Percentiles rank a stretch among this genome's conserved stretches.
Evolutionary conservation across 1,140 invertebrate species (phyloP).

Genomic region (Nasonia giraulti): DNA sequence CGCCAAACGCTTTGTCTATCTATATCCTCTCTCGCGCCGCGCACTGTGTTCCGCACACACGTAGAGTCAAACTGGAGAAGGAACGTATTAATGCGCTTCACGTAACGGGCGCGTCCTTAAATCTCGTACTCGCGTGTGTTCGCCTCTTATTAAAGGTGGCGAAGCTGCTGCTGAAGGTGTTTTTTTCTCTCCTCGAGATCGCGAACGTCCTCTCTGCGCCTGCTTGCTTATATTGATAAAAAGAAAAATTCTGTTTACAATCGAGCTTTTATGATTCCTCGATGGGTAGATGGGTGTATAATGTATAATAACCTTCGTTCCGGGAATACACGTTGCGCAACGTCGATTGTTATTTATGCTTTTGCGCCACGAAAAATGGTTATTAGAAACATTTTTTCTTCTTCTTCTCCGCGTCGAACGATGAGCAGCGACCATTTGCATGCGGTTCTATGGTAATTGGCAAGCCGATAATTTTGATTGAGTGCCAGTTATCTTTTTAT

Average conservation of each 20-base stretch:
- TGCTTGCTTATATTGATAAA: constrained; percentile 13
- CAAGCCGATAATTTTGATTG: constrained; percentile 11
- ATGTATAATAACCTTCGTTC: constrained; percentile 33
- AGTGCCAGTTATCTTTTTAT: neutral
- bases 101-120: constrained; percentile 40
- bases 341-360: constrained; percentile 39
- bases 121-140: constrained; percentile 7
- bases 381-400: constrained; percentile 17
- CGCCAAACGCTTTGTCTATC: constrained; percentile 5
- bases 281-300: neutral
- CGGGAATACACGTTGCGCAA: constrained; percentile 33
- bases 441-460: constrained; percentile 2
- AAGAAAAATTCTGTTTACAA: neutral
- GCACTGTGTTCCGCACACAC: neutral
- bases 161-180: neutral
- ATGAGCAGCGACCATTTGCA: neutral
- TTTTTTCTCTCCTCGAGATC: neutral
- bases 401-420: neutral
- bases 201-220: neutral
- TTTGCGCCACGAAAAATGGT: constrained; percentile 7
- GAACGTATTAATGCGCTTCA: constrained; percentile 35
- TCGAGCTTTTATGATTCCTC: constrained; percentile 36
- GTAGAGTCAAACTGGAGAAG: neutral
- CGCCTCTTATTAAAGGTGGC: constrained; percentile 31
- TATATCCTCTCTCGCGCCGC: neutral